Evolutionary conservation across 2,113 vertebrate species (phyloP), one percentile per base, ranked within the genome.

Genomic region (Malurus melanocephalus): DNA sequence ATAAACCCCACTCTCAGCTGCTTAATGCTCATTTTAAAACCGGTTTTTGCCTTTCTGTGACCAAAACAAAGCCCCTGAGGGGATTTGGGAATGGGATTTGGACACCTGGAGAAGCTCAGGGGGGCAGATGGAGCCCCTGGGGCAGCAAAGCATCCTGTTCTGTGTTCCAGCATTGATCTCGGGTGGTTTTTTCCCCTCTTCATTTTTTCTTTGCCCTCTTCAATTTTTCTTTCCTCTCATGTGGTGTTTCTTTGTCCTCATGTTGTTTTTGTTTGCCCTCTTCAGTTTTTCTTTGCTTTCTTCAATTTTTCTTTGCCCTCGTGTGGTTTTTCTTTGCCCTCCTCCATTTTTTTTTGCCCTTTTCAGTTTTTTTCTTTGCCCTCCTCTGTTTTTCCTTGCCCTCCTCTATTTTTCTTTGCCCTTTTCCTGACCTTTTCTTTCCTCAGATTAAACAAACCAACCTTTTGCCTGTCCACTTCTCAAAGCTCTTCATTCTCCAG

Each of bases 71-170:
- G 40, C 33, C 48, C 38, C 61, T 19, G 49, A 19, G 65, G 71
- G 18, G 22, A 10, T 46, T 83, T 74, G 27, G 67, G 32, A 42
- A 30, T 20, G 35, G 27, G 5, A 32, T 74, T 87, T 43, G 33
- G 27, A 35, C 21, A 6, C 10, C 2, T 6, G 3, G 11, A 7
- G 21, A 6, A 48, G 43, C 26, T 28, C 24, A 1, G 11, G 10
- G 51, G 16, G 60, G 46, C 53, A 53, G 35, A 3, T 21, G 24
- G 35, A 33, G 38, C 62, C 57, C 51, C 38, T 38, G 38, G 38
- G 38, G 38, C 38, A 89, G 43, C 18, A 28, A 7, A 8, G 19
- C 32, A 2, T n/a, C 24, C 35, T 1, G 7, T 35, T 51, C 12
- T 18, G 75, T 61, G 16, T 45, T 40, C 62, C 43, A 9, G 32